Percentiles rank a stretch among this genome's conserved stretches.
These are phyloP conservation scores for Entomobrya proxima DNA, from an alignment of 2,888 invertebrate species.

Conservation along the genomic window DNA sequence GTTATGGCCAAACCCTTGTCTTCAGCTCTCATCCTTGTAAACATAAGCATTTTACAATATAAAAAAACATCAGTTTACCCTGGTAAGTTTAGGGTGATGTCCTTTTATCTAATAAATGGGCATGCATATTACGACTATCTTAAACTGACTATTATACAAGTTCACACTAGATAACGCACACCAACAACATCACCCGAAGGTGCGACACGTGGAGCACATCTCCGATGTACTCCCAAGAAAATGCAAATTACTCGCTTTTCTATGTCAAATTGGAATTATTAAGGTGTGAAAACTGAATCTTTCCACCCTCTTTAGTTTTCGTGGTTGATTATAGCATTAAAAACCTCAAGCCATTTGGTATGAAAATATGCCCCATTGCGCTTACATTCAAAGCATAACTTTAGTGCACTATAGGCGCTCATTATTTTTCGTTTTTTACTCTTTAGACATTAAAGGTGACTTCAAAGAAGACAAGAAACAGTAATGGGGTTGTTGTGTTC, in stretches of 20 bases:
- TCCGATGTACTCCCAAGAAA: conserved; percentile 29
- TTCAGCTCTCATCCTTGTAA: not conserved
- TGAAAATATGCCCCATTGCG: not conserved
- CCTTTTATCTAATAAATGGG: not conserved
- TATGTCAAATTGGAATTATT: conserved; percentile 64
- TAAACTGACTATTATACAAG: not conserved
- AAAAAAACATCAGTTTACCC: not conserved
- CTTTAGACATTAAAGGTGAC: too few relatives aligned
- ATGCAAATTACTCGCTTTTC: conserved; percentile 63
- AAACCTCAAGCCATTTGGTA: not conserved
- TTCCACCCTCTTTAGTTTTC: conserved; percentile 46
- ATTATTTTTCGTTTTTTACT: too few relatives aligned
- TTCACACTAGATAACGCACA: not conserved
- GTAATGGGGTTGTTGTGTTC: too few relatives aligned
- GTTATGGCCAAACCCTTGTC: not conserved
- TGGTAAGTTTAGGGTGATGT: not conserved
- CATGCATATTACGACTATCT: not conserved
- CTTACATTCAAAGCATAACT: not conserved
- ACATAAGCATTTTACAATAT: not conserved
- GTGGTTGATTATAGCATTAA: conserved; percentile 27
- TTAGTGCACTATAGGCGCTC: not conserved
- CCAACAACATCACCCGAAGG: conserved; percentile 32
- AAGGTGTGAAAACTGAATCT: conserved; percentile 65
- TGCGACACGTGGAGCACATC: conserved; percentile 59
- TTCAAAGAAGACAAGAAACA: too few relatives aligned